phyloP scores from a whole-genome alignment of 2,113 vertebrate genomes.

The Hyperopisus bebe region DNA sequence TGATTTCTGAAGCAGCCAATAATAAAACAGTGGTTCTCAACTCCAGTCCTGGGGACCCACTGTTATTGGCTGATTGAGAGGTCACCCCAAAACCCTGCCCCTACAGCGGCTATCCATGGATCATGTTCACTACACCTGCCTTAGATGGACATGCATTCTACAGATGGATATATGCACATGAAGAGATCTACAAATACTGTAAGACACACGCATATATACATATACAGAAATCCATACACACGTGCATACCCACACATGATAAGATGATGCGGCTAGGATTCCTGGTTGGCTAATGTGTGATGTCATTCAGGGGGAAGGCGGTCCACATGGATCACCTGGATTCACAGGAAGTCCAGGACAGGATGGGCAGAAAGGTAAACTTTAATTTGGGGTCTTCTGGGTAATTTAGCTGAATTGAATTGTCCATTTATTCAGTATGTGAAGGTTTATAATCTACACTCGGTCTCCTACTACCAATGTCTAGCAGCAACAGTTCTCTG shows the following conservation, averaged over 20 bases:
- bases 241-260: neutral
- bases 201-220: neutral
- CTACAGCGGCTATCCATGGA: neutral
- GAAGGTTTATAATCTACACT: neutral
- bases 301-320: slow-evolving; percentile 69
- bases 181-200: neutral
- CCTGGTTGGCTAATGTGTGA: neutral
- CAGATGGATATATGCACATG: neutral
- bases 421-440: neutral
- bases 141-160: neutral
- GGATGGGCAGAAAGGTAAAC: slow-evolving; percentile 76
- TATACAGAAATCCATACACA: neutral
- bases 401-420: neutral
- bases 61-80: neutral
- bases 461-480: neutral
- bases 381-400: neutral
- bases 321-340: slow-evolving; percentile 59
- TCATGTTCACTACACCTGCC: neutral
- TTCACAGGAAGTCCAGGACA: slow-evolving; percentile 62
- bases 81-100: neutral
- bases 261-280: neutral
- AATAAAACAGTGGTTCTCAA: no score
- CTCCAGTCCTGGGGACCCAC: no score
- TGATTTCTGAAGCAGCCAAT: neutral
- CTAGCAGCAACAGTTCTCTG: neutral